Base-by-base conservation (phyloP, 2,113 vertebrate genomes). In the Motacilla tschutschensis region DNA sequence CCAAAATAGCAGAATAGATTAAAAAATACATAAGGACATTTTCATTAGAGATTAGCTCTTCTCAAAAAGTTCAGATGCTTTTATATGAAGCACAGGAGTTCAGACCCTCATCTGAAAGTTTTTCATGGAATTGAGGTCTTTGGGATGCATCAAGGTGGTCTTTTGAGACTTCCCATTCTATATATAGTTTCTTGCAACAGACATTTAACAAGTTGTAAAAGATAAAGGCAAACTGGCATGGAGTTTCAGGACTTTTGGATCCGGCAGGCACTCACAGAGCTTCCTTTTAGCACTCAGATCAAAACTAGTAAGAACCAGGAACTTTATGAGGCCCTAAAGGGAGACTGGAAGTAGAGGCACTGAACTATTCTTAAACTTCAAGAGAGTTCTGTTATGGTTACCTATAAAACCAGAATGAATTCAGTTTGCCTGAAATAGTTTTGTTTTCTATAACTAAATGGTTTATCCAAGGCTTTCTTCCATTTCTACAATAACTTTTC, bases 21-120 rank as follows among this genome's bases (percentile, higher is more conserved):
- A 64, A 90, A 90, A 89, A 92, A 71, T 71, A 91, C 9, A 17
- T 26, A 57, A 81, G 20, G 46, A 88, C 12, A 76, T 63, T 90
- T 90, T 91, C 75, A 88, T 90, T 84, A 84, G 51, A 86, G 35
- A 48, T 51, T 40, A 53, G 21, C 17, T 58, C 29, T 36, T 90
- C 55, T 81, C 59, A 73, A 36, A 81, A 90, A 75, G 25, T 57
- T 78, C 47, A 26, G 13, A 54, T 36, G 33, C 11, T 90, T 80
- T 88, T 36, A 14, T 21, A 44, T 5, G 20, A 89, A 84, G 25
- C 36, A 66, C 2, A 76, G 17, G 43, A 59, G 25, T 73, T 76
- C 81, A 91, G 54, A 58, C 10, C 25, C 44, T 88, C 35, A 17
- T 41, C 22, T 76, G 22, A 88, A 88, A 60, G 9, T 31, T 6